Evolutionary conservation across 2,113 vertebrate genomes (phyloP).

Genomic region (Cebidichthys violaceus): DNA sequence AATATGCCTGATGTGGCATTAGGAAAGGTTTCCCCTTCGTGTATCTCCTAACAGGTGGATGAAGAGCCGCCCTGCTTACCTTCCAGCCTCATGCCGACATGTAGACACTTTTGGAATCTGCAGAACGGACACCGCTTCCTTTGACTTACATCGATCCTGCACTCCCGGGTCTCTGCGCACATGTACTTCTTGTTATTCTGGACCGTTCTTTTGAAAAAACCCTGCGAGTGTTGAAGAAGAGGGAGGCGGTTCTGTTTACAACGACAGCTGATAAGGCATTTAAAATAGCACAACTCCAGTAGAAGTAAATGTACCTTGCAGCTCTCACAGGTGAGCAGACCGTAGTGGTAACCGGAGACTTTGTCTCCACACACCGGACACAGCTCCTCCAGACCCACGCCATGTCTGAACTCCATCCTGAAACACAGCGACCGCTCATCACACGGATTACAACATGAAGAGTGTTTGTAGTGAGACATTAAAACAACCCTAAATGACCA

Average conservation of each 20-base stretch:
- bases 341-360: constrained; percentile 83
- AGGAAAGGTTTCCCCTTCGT: too few relatives aligned
- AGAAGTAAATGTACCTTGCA: constrained; percentile 72
- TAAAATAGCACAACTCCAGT: neutral
- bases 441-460: neutral
- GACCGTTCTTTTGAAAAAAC: constrained; percentile 95
- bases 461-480: neutral
- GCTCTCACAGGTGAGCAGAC: constrained; percentile 82
- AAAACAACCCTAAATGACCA: too few relatives aligned
- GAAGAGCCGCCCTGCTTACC: constrained; percentile 76
- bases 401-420: constrained; percentile 68
- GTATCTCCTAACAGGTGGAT: neutral
- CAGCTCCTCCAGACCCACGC: constrained; percentile 66
- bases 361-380: constrained; percentile 82
- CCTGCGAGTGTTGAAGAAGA: constrained; percentile 74
- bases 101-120: constrained; percentile 94
- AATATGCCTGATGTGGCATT: neutral
- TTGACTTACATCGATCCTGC: constrained; percentile 91
- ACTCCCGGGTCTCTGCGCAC: constrained; percentile 90
- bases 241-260: neutral
- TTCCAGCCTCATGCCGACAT: constrained; percentile 93
- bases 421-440: neutral
- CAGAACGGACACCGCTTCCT: constrained; percentile 93
- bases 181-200: constrained; percentile 95
- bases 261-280: neutral